A percentile compares a stretch with the other conserved stretches of the same genome.
phyloP scores from a whole-genome alignment of 2,888 invertebrate genomes.

The Halictus quadricinctus region DNA sequence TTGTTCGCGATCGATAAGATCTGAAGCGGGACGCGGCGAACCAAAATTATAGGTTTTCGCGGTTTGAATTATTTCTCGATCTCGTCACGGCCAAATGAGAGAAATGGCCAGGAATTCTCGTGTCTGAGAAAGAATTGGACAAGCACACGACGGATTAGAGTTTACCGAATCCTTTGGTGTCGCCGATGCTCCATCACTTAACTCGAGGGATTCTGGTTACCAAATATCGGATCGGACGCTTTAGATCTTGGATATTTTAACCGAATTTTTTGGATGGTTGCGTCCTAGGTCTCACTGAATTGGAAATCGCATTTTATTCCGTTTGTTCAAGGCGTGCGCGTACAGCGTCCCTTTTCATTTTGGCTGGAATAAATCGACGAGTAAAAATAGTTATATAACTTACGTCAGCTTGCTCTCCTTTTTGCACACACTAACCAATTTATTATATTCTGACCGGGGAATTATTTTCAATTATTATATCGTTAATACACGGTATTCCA shows the following conservation, averaged over 20 bases:
- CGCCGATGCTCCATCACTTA: constrained; percentile 3
- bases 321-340: not conserved
- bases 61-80: constrained; percentile 79
- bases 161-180: constrained; percentile 11
- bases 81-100: constrained; percentile 42
- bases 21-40: constrained; percentile 71
- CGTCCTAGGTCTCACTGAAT: not conserved
- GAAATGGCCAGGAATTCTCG: constrained; percentile 37
- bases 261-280: not conserved
- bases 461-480: no score
- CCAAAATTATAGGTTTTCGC: constrained; percentile 81
- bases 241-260: not conserved
- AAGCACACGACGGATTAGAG: constrained; percentile 24
- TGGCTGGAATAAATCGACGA: not conserved
- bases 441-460: no score
- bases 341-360: not conserved
- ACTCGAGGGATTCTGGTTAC: not conserved
- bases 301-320: not conserved
- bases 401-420: no score
- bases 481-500: no score
- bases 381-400: not conserved
- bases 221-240: constrained; percentile 5
- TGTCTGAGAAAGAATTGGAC: constrained; percentile 5
- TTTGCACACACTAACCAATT: no score
- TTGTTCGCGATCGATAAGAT: constrained; percentile 71